Percentiles rank a stretch among this genome's conserved stretches.
phyloP scores from a whole-genome alignment of 2,113 vertebrate species.

The Corythornis madagascariensis region DNA sequence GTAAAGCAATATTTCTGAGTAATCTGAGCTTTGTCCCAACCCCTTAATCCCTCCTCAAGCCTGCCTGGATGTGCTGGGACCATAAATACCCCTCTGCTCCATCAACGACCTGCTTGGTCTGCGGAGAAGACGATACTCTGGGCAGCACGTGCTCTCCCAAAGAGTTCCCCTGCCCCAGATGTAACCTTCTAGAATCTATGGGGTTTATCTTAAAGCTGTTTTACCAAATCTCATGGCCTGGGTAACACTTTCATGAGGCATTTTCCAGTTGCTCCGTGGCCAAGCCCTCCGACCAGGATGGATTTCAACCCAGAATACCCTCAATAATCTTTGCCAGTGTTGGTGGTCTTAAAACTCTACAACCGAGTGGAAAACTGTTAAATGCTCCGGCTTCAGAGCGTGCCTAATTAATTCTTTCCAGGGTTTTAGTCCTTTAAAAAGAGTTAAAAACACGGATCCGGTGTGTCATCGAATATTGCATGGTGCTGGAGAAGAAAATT shows the following conservation, averaged over 20 bases:
- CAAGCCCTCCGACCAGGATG: constrained; percentile 30
- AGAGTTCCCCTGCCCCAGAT: constrained; percentile 46
- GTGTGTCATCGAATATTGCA: constrained; percentile 66
- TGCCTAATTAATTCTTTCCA: constrained; percentile 72
- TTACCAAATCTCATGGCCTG: not conserved
- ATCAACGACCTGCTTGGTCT: not conserved
- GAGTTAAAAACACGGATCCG: constrained; percentile 62
- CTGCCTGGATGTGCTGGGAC: not conserved
- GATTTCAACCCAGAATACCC: constrained; percentile 48
- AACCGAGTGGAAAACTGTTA: constrained; percentile 54
- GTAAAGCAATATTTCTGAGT: constrained; percentile 6
- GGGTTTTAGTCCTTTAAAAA: constrained; percentile 66
- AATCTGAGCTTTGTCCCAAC: not conserved
- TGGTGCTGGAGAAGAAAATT: constrained; percentile 65
- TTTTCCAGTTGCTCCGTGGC: constrained; percentile 53
- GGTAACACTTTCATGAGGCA: constrained; percentile 16
- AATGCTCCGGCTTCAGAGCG: constrained; percentile 50
- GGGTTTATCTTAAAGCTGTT: not conserved
- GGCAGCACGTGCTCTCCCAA: not conserved
- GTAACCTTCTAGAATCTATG: constrained; percentile 20
- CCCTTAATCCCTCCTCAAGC: not conserved
- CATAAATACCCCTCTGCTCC: not conserved
- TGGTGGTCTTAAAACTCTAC: constrained; percentile 66
- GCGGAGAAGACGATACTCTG: constrained; percentile 15
- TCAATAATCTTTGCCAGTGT: constrained; percentile 57